Evolutionary conservation across 2,888 invertebrate genomes (phyloP).

Genomic region (Lingula anatina): DNA sequence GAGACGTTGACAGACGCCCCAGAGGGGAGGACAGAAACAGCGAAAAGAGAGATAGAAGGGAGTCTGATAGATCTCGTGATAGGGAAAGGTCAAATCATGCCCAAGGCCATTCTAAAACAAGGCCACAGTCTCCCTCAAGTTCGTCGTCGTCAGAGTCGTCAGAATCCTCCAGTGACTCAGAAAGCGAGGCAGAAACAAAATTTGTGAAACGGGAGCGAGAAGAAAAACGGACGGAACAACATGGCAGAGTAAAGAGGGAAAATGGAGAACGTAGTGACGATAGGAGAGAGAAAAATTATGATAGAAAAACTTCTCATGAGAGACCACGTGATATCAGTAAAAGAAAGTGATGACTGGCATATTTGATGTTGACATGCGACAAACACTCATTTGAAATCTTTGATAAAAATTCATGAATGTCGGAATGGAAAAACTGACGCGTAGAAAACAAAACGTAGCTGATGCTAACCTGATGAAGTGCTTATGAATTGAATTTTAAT

Average conservation of each 20-base stretch:
- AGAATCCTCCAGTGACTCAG: too few relatives aligned
- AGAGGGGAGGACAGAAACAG: too few relatives aligned
- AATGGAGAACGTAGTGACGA: not conserved
- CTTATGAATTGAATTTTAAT: not conserved
- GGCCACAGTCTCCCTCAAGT: too few relatives aligned
- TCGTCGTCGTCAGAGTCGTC: too few relatives aligned
- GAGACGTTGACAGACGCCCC: too few relatives aligned
- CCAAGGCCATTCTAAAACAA: too few relatives aligned
- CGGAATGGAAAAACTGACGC: not conserved
- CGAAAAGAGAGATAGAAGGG: too few relatives aligned
- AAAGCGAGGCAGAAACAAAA: constrained; percentile 1
- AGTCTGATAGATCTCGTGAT: too few relatives aligned
- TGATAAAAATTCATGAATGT: not conserved
- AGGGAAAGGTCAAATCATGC: too few relatives aligned
- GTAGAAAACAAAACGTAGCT: not conserved
- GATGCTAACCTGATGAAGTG: not conserved
- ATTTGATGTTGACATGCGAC: not conserved
- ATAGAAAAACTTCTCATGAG: not conserved
- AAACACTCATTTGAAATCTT: not conserved
- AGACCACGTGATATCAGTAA: not conserved
- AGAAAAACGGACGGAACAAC: not conserved
- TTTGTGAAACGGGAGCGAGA: not conserved
- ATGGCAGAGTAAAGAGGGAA: not conserved
- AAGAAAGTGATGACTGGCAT: not conserved
- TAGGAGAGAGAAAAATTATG: not conserved